phyloP scores from a whole-genome alignment of 1,140 invertebrate species.

The Musca domestica region DNA sequence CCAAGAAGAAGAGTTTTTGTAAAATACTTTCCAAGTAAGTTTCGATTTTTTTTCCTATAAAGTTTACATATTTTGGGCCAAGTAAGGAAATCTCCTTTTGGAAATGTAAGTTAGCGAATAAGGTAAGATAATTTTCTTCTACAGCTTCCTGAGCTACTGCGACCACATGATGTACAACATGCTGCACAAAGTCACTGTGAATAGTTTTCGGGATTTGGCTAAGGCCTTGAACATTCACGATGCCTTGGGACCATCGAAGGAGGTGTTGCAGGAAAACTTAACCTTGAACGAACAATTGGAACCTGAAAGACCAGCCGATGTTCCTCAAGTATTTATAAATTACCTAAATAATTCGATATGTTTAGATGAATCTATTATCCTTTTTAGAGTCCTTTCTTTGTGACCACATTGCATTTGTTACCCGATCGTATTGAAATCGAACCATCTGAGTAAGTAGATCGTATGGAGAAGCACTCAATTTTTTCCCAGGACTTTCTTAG shows the following conservation, averaged over 20 bases:
- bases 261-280: constrained; percentile 30
- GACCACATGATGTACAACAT: constrained; percentile 44
- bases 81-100: background rate
- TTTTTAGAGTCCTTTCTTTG: constrained; percentile 42
- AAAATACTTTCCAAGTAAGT: constrained; percentile 66
- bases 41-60: background rate
- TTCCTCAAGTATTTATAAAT: constrained; percentile 31
- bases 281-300: constrained; percentile 36
- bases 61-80: no score
- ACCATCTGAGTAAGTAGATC: constrained; percentile 46
- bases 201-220: constrained; percentile 38
- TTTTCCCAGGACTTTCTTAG: no score
- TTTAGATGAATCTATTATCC: background rate
- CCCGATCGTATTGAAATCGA: constrained; percentile 52
- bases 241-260: constrained; percentile 34
- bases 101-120: background rate
- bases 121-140: background rate
- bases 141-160: constrained; percentile 40
- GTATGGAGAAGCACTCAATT: no score
- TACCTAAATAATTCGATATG: background rate
- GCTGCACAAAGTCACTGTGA: constrained; percentile 39
- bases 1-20: constrained; percentile 75
- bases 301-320: constrained; percentile 30
- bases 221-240: constrained; percentile 37
- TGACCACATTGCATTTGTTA: constrained; percentile 41